Evolutionary conservation across 2,888 invertebrate species (phyloP), one percentile per base, ranked within the genome.

Genomic region (Luffia ferchaultella): DNA sequence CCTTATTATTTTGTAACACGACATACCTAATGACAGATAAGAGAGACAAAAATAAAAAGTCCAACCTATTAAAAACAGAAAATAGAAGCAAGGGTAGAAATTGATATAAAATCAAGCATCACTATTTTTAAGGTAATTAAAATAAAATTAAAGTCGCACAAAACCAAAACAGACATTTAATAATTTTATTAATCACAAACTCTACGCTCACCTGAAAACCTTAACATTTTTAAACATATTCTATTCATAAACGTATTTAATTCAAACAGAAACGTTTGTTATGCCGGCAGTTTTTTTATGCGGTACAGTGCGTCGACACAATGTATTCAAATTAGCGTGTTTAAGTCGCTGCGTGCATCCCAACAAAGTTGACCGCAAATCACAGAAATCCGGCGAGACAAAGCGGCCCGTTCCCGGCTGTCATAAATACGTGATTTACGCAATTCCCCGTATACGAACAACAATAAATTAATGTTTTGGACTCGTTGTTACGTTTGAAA

Each of bases 351-450:
- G 30, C 30, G 30, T 30, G 30, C 30, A 30, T 30, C 30, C 47
- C 41, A 47, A 62, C 61, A 63, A 67, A 66, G 67, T 68, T 61
- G 62, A 72, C 66, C 65, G 67, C 68, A 69, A 61, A 55, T 60
- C 55, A 56, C 54, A 53, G 60, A 64, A 65, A 63, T 60, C 61
- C 65, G 60, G 59, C 67, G 67, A 77, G 71, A 78, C 80, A 79
- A 77, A 71, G 68, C 64, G 59, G 60, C 61, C 64, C 65, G 68
- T 65, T 65, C 70, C 66, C 62, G 62, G 61, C 67, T 77, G 83
- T 82, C 83, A 82, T 83, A 83, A 83, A 83, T 76, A 65, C 65
- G 76, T 83, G 83, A 83, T 83, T 82, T 83, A 83, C 77, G 73
- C 77, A 73, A 78, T 76, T 73, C 74, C 70, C 70, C 69, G 71